Percentiles rank a stretch among this genome's conserved stretches.
phyloP scores from a whole-genome alignment of 2,888 invertebrate genomes.

The Plagodis dolabraria region DNA sequence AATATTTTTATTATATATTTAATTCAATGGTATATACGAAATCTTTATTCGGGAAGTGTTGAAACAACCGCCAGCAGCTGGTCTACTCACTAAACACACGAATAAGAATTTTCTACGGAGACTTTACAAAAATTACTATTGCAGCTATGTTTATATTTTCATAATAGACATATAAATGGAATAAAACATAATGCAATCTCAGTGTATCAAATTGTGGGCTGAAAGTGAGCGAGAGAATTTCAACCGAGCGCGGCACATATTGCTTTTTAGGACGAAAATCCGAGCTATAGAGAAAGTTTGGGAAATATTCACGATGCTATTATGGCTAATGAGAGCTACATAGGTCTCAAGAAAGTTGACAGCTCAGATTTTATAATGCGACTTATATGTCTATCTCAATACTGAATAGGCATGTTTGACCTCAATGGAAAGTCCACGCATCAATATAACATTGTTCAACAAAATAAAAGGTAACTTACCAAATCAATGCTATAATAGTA shows the following conservation, averaged over 20 bases:
- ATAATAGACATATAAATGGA: neutral
- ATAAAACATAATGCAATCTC: slow-evolving; percentile 44
- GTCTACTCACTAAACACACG: slow-evolving; percentile 14
- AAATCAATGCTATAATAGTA: neutral
- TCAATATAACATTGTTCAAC: neutral
- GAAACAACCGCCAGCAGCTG: slow-evolving; percentile 67
- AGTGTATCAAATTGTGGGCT: slow-evolving; percentile 50
- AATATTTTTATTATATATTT: slow-evolving; percentile 6
- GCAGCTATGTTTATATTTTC: neutral
- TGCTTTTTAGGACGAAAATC: slow-evolving; percentile 21
- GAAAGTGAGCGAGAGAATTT: slow-evolving; percentile 44
- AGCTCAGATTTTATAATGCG: slow-evolving; percentile 24
- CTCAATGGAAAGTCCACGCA: slow-evolving; percentile 10
- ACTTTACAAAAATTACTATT: slow-evolving; percentile 8
- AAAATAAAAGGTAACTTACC: neutral
- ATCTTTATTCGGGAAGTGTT: slow-evolving; percentile 25
- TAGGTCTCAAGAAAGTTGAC: slow-evolving; percentile 18
- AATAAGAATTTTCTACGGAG: slow-evolving; percentile 24
- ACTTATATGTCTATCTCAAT: slow-evolving; percentile 19
- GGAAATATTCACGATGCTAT: slow-evolving; percentile 24
- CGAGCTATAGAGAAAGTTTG: slow-evolving; percentile 13
- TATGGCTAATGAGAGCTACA: slow-evolving; percentile 27
- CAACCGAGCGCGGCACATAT: slow-evolving; percentile 47
- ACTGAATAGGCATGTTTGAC: slow-evolving; percentile 16
- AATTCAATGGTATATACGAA: neutral